phyloP scores from a whole-genome alignment of 2,113 vertebrate genomes.

The Oreotrochilus melanogaster region DNA sequence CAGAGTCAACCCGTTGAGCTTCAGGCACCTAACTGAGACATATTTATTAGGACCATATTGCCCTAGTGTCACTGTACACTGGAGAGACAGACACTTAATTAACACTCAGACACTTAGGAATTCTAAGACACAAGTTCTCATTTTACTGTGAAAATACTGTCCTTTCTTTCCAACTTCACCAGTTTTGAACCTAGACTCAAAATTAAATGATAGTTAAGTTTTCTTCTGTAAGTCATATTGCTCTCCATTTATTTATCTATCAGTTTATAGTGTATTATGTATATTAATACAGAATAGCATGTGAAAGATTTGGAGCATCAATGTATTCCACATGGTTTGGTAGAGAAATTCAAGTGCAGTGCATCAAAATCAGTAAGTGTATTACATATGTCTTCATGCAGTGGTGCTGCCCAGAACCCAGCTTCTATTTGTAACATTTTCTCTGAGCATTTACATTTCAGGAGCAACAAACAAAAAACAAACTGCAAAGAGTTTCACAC shows the following conservation, averaged over 20 bases:
- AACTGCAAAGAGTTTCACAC: neutral
- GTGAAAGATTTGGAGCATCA: neutral
- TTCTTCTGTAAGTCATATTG: neutral
- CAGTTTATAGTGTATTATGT: neutral
- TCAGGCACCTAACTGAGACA: neutral
- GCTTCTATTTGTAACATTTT: neutral
- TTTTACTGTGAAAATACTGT: neutral
- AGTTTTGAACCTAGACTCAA: neutral
- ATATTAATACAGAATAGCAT: neutral
- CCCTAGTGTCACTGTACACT: neutral
- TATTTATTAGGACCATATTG: neutral
- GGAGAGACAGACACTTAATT: neutral
- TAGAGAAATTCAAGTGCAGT: neutral
- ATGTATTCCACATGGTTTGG: neutral
- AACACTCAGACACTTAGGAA: neutral
- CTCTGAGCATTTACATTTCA: neutral
- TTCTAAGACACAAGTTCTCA: neutral
- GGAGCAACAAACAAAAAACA: neutral
- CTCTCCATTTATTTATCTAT: neutral
- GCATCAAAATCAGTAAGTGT: neutral
- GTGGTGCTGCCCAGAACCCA: neutral
- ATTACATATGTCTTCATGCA: accelerated
- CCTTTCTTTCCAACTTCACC: neutral
- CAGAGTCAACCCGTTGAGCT: neutral
- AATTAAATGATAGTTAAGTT: neutral